Evolutionary conservation across 2,888 invertebrate species (phyloP), one percentile per base, ranked within the genome.

Genomic region (Parnassius mnemosyne): DNA sequence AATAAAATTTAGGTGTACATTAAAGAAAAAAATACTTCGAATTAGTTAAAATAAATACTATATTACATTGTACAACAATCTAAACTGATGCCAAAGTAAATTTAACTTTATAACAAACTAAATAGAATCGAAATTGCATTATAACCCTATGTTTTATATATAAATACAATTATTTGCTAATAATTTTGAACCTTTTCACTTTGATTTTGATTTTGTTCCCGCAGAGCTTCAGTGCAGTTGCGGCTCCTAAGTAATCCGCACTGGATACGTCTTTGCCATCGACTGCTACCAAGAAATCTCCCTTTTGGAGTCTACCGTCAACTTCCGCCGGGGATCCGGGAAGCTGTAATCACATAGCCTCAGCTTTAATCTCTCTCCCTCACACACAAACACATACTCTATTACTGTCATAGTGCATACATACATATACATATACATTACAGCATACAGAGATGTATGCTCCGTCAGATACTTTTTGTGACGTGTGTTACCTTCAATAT

Each of bases 281-380:
- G 12, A 99, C 96, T 44, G 97, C 93, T 10, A 97, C 90, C 57
- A 99, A 94, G 75, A 97, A 94, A 86, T 99, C 99, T 20, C 99
- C 99, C 75, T 96, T 96, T 87, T 97, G 96, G 67, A 99, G 93
- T 62, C 97, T 94, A 5, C 96, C 97, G 81, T 98, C 98, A 46
- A 95, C 87, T 67, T 95, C 95, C 0, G 98, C 98, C 46, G 95
- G 95, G 34, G 98, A 96, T 3, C 98, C 98, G 61, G 96, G 94
- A 16, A 97, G 92, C 98, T 98, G 84, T 7, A 71, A 71, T 34
- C 9, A 41, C 1, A 34, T 34, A 34, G 7, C 34, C 7, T 7
- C 34, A 34, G 5, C 34, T 34, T 34, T 34, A 34, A 34, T 34
- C 34, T 34, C 34, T 7, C 34, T 34, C 34, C 3, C 34, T 34